Percentiles rank a stretch among this genome's conserved stretches.
Evolutionary conservation across 1,140 invertebrate genomes (phyloP).

Genomic region (Tetragnatha versicolor): DNA sequence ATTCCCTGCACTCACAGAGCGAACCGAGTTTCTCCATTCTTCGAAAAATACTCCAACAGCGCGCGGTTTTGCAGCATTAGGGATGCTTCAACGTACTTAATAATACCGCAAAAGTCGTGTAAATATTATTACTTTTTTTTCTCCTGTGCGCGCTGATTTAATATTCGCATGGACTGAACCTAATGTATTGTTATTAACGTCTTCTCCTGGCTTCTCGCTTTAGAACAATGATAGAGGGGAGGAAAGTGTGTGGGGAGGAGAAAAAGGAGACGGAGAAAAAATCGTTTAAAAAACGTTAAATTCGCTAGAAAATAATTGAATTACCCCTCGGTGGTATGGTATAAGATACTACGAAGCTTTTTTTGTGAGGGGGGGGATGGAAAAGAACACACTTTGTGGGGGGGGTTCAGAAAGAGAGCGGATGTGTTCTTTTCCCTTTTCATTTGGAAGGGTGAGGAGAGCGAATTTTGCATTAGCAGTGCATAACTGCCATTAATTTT

Average conservation of each 20-base stretch:
- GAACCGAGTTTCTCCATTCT: too few relatives aligned
- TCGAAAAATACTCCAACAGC: too few relatives aligned
- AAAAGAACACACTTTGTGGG: background rate
- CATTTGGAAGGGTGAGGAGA: constrained; percentile 15
- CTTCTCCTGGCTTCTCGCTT: background rate
- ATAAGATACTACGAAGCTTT: background rate
- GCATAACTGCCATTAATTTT: constrained; percentile 55
- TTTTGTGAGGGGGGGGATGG: too few relatives aligned
- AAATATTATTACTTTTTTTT: constrained; percentile 53
- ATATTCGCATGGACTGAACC: constrained; percentile 52
- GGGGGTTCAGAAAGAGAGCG: background rate
- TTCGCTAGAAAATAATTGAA: constrained; percentile 54
- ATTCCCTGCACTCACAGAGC: too few relatives aligned
- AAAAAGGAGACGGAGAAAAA: constrained; percentile 14
- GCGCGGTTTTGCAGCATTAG: constrained; percentile 36
- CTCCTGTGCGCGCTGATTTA: constrained; percentile 51
- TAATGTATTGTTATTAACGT: constrained; percentile 55
- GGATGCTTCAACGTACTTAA: constrained; percentile 48
- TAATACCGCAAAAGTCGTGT: constrained; percentile 55
- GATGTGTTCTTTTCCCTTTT: constrained; percentile 30
- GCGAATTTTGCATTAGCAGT: constrained; percentile 49
- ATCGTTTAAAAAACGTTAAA: constrained; percentile 49
- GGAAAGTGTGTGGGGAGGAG: background rate
- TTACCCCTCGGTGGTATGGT: constrained; percentile 44
- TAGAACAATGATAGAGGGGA: constrained; percentile 18